Evolutionary conservation across 2,113 vertebrate genomes (phyloP), one percentile per base, ranked within the genome.

Genomic region (Xenopus borealis): DNA sequence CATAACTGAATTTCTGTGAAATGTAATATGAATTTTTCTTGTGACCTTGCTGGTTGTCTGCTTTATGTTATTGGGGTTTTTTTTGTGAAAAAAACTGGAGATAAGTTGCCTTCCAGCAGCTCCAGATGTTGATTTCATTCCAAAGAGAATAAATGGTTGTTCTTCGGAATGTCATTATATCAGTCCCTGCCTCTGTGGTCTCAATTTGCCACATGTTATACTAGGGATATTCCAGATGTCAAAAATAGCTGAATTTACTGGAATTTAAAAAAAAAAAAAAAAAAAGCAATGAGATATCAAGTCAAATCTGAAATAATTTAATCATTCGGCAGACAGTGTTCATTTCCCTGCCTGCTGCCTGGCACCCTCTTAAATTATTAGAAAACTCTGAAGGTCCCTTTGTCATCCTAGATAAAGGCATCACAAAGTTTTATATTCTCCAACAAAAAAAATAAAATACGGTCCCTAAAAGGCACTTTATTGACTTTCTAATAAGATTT

Each of bases 401-500:
- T 70, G 46, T 64, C 47, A 70, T 18, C 44, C 18, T 18, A 64
- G 59, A 45, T 55, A 69, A 77, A 77, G 47, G 57, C 53, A 70
- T 70, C 59, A 64, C 27, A 70, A 77, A 61, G 61, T 33, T 45
- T 55, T 14, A 17, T 46, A 27, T 69, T 62, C 40, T 63, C 62
- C 73, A 77, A 64, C 70, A 50, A n/a, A 55, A 2, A 14, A 55
- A 55, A 27, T 27, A 27, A 27, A 27, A 27, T 27, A 27, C 23
- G 23, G 62, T n/a, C 65, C 23, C 45, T 55, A 20, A 27, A 70
- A 77, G 14, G 50, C 55, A 58, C 61, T 70, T 70, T 63, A 62
- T 33, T 53, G 66, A 64, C 61, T 76, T 70, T 70, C 50, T 47
- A 69, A 69, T 20, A 50, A 62, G 40, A 75, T 69, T 69, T 75